Percentiles rank a stretch among this genome's conserved stretches.
Evolutionary conservation across 2,797 vertebrate species (phyloP).

Genomic region (Threskiornis aethiopicus): DNA sequence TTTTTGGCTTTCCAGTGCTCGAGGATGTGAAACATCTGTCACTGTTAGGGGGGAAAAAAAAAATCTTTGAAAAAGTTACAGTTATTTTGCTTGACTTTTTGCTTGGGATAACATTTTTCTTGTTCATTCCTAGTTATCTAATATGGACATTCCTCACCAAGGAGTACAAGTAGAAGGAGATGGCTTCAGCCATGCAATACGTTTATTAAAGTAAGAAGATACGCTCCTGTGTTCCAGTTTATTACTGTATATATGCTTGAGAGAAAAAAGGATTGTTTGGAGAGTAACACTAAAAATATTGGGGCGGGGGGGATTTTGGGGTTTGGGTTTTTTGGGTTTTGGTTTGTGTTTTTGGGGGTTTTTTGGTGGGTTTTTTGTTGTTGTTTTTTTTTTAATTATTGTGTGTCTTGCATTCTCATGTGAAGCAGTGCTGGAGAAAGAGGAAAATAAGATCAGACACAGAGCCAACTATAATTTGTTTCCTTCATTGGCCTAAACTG

Average conservation of each 20-base stretch:
- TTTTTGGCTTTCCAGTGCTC: neutral
- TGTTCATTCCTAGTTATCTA: slow-evolving; percentile 80
- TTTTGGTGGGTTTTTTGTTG: no score
- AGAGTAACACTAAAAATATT: neutral
- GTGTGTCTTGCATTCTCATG: neutral
- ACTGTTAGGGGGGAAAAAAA: neutral
- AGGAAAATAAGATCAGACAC: neutral
- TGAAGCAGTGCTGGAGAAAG: neutral
- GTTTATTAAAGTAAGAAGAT: slow-evolving; percentile 88
- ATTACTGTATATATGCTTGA: neutral
- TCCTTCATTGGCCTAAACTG: neutral
- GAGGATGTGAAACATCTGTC: slow-evolving; percentile 5
- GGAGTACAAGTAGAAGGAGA: slow-evolving; percentile 98
- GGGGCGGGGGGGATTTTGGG: neutral
- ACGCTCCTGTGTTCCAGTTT: neutral
- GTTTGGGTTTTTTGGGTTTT: no score
- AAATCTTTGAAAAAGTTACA: neutral
- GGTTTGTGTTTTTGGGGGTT: no score
- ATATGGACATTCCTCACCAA: slow-evolving; percentile 96
- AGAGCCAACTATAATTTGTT: neutral
- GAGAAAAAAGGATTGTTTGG: neutral
- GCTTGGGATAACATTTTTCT: neutral
- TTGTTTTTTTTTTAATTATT: neutral
- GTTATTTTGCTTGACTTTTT: neutral
- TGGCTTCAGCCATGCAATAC: slow-evolving; percentile 94